These are phyloP conservation scores for Heptranchias perlo DNA, from an alignment of 2,113 vertebrate species.

Conservation along the genomic window DNA sequence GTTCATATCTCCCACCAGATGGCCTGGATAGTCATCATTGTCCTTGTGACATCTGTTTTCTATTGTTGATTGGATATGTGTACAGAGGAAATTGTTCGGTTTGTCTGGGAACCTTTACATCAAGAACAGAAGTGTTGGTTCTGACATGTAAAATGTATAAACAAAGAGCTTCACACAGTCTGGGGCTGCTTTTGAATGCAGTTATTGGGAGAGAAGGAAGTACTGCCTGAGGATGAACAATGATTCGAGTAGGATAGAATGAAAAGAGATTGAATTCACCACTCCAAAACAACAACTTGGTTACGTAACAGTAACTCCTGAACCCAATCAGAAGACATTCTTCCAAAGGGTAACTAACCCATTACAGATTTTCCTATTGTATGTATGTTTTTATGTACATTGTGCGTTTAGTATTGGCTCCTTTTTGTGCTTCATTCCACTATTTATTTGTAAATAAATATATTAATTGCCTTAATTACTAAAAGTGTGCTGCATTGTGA, in stretches of 20 bases:
- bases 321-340: background rate
- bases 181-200: background rate
- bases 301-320: background rate
- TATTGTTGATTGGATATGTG: conserved; percentile 11
- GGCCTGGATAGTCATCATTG: conserved; percentile 26
- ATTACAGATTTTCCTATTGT: background rate
- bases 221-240: background rate
- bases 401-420: background rate
- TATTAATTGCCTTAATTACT: background rate
- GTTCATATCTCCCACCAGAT: conserved; percentile 26
- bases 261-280: background rate
- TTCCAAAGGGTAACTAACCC: background rate
- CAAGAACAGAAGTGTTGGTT: conserved; percentile 21
- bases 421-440: background rate
- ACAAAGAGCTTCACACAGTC: background rate
- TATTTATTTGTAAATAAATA: background rate
- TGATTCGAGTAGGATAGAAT: background rate
- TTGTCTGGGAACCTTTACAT: conserved; percentile 24
- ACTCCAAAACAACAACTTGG: background rate
- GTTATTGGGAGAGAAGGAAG: background rate
- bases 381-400: background rate
- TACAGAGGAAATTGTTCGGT: conserved; percentile 10
- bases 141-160: background rate
- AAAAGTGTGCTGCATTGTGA: background rate
- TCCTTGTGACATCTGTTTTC: conserved; percentile 29